phyloP scores from a whole-genome alignment of 2,113 vertebrate genomes.

The Mesembrinibis cayennensis region DNA sequence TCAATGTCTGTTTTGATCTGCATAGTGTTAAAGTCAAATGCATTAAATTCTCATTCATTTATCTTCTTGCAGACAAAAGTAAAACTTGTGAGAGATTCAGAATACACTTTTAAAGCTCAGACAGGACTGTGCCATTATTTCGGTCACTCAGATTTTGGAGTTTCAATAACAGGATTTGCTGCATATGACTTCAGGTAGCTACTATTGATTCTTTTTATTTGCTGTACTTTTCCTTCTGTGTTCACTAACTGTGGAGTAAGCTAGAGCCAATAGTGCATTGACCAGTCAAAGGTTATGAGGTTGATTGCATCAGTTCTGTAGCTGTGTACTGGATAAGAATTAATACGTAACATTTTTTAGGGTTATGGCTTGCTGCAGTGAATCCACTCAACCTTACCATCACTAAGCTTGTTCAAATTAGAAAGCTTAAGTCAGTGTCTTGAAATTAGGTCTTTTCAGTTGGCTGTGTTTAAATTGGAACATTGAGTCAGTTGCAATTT shows the following conservation, averaged over 20 bases:
- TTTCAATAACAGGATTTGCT: constrained; percentile 79
- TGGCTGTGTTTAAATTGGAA: not conserved
- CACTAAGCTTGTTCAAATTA: not conserved
- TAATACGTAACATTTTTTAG: not conserved
- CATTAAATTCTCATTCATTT: not conserved
- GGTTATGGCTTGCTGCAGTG: not conserved
- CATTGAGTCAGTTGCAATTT: not conserved
- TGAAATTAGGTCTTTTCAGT: not conserved
- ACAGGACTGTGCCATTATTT: constrained; percentile 86
- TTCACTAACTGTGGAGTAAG: not conserved
- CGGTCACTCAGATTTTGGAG: constrained; percentile 71
- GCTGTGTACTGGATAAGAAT: not conserved
- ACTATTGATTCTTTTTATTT: not conserved
- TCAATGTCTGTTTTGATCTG: not conserved
- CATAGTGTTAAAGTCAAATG: not conserved
- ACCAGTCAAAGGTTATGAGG: not conserved
- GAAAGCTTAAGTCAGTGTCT: not conserved
- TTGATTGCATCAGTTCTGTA: not conserved
- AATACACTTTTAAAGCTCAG: constrained; percentile 85
- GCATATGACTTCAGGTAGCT: constrained; percentile 85
- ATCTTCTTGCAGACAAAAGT: constrained; percentile 76
- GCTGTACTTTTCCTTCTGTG: constrained; percentile 6
- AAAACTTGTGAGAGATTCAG: constrained; percentile 82
- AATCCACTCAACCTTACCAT: not conserved
- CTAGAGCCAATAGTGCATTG: not conserved